Conservation (phyloP, 2,113 vertebrate genomes). For the Sturnus vulgaris region DNA sequence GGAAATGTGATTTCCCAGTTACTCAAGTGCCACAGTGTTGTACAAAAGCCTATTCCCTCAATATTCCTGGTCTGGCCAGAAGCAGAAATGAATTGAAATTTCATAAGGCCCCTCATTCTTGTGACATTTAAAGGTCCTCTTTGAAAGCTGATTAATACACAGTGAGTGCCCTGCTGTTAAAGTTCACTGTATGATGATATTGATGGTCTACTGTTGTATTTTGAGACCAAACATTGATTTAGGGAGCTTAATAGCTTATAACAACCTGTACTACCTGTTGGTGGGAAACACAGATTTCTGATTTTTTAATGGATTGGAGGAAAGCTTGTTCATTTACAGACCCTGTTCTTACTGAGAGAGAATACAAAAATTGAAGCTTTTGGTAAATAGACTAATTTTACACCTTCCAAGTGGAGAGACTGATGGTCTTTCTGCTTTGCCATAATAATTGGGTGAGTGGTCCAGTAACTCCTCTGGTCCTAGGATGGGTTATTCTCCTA, state of each 20-base stretch:
- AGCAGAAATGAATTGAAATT: background rate
- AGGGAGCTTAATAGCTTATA: background rate
- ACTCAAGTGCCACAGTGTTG: background rate
- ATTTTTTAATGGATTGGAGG: background rate
- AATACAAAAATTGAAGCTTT: background rate
- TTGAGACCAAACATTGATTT: background rate
- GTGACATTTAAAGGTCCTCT: background rate
- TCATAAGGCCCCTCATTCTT: background rate
- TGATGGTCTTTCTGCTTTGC: background rate
- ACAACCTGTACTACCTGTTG: background rate
- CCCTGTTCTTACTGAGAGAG: background rate
- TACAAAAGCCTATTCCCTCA: background rate
- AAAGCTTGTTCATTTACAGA: background rate
- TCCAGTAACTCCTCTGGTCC: background rate
- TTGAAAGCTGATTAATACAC: conserved; percentile 15
- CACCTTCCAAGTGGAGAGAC: background rate
- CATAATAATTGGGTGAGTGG: background rate
- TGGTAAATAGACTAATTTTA: background rate
- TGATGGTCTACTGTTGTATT: background rate
- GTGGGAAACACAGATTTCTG: background rate
- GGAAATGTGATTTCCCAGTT: background rate
- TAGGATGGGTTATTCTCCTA: background rate
- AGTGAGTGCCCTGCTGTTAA: background rate
- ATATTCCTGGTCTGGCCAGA: background rate
- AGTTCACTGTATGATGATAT: background rate